phyloP scores from a whole-genome alignment of 2,888 invertebrate species.

The Toxonevra muliebris region DNA sequence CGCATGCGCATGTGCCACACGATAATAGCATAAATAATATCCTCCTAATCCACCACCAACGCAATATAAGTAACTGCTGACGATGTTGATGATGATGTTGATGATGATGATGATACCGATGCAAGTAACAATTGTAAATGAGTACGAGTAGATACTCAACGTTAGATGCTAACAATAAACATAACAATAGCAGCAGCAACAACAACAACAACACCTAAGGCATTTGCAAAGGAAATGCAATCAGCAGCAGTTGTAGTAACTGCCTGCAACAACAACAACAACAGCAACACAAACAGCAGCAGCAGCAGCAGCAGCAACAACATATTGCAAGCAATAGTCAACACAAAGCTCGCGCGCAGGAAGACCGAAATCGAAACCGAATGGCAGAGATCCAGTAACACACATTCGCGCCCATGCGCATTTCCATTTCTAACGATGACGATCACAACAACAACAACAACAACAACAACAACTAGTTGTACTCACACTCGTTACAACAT shows the following conservation, averaged over 20 bases:
- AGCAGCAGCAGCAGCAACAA: background rate
- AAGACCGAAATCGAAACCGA: conserved; percentile 62
- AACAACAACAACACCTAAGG: background rate
- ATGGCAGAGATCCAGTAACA: conserved; percentile 59
- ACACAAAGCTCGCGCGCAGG: conserved; percentile 41
- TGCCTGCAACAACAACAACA: conserved; percentile 12
- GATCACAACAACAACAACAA: conserved; percentile 47
- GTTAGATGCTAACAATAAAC: background rate
- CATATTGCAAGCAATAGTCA: background rate
- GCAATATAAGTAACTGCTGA: background rate
- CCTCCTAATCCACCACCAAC: background rate
- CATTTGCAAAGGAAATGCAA: too few species aligned
- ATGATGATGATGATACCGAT: background rate
- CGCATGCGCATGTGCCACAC: too few species aligned
- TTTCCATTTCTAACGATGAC: conserved; percentile 58
- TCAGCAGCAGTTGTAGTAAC: too few species aligned
- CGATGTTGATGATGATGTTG: too few species aligned
- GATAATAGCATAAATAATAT: too few species aligned
- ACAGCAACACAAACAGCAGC: background rate
- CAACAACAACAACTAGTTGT: conserved; percentile 20
- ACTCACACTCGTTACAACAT: background rate
- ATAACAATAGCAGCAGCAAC: background rate
- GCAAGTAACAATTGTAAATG: background rate
- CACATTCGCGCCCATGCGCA: conserved; percentile 58
- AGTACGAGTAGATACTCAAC: background rate